phyloP scores from a whole-genome alignment of 2,888 invertebrate genomes.

The Ornithoptera alexandrae region DNA sequence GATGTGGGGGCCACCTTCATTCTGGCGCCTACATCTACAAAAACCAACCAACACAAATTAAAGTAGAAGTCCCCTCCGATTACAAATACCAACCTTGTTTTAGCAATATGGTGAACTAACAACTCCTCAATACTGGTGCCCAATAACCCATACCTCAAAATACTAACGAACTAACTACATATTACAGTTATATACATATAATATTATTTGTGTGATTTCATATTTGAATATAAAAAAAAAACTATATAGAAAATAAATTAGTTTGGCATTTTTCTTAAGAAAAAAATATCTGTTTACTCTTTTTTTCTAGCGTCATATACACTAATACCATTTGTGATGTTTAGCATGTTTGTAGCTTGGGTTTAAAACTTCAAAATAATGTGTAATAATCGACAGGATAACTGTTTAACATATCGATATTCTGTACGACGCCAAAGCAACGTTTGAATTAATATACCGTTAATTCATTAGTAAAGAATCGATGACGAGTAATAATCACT shows the following conservation, averaged over 20 bases:
- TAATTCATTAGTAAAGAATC: background rate
- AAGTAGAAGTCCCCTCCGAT: constrained; percentile 44
- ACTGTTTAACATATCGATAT: background rate
- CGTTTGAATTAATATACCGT: background rate
- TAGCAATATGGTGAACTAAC: background rate
- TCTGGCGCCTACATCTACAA: constrained; percentile 81
- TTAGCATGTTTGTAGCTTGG: no score
- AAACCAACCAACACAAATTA: constrained; percentile 74
- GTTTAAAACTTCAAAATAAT: no score
- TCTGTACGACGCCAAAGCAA: background rate
- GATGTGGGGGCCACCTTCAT: constrained; percentile 77
- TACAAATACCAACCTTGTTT: constrained; percentile 15
- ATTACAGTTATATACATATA: no score
- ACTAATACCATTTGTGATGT: no score
- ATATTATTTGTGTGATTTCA: no score
- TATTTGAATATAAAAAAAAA: no score
- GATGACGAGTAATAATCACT: background rate
- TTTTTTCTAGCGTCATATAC: no score
- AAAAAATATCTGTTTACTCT: no score
- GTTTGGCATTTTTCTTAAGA: no score
- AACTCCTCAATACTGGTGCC: background rate
- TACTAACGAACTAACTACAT: no score
- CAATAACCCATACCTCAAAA: background rate
- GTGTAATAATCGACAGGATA: no score
- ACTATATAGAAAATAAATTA: no score